Evolutionary conservation across 1,140 invertebrate species (phyloP), one percentile per base, ranked within the genome.

Genomic region (Drosophila lowei): DNA sequence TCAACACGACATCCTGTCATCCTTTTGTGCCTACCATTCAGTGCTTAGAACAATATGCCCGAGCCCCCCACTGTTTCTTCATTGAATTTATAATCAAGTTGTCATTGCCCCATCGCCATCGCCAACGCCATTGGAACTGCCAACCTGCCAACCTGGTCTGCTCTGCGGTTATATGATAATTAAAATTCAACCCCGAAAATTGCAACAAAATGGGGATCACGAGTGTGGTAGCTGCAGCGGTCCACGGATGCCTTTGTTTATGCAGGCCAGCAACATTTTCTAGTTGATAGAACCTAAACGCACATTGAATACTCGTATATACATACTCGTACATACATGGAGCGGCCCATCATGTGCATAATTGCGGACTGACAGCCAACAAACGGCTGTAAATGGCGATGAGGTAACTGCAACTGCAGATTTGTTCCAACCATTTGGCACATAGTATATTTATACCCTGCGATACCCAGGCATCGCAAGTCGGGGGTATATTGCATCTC

Each of bases 81-180:
- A 81, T 83, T 81, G 79, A 83, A 81, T 81, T 81, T 81, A 68
- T 83, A 81, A 81, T 81, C 60, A 83, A 78, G 79, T 81, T 81
- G 79, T 78, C 79, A 77, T 78, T 74, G 61, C 59, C 34, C 28
- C 41, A 54, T 13, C n/a, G 23, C 23, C 47, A 16, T 13, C 5
- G 18, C 44, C 30, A 28, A 21, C 38, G 18, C 13, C 46, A 18
- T 18, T 18, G 18, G 46, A 1, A 1, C 30, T 21, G 15, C 13
- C 46, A 25, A 34, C 30, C 11, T 18, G 59, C 13, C 46, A 25
- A 34, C 30, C 11, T 18, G 59, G 2, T 11, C 30, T 63, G 55
- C 50, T 68, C 16, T 68, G 65, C 63, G 62, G 65, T 68, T 68
- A 78, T 81, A 83, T 83, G 79, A 83, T 78, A 83, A 83, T 81